Evolutionary conservation across 1,140 invertebrate genomes (phyloP), one percentile per base, ranked within the genome.

Genomic region (Proales similis): DNA sequence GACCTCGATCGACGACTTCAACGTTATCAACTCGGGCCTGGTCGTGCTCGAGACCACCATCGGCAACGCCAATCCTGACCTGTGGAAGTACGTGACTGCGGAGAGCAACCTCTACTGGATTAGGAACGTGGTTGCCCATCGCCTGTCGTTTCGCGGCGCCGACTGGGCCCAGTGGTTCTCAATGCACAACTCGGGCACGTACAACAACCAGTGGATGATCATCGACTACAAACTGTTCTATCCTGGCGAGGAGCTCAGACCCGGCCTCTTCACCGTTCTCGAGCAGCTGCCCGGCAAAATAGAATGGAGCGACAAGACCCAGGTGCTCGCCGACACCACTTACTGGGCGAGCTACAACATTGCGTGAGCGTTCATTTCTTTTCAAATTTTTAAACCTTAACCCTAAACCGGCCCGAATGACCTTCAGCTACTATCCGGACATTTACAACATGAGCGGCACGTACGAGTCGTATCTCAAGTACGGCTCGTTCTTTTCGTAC

Each of bases 151-250:
- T 1, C 80, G 81, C 68, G 84, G 85, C 2, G 73, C 78, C 26
- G 76, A 81, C 4, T 94, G 90, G 90, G 81, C 82, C 0, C 27
- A 73, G 6, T 69, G 72, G 4, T 83, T 83, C 67, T 65, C 69
- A 9, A 66, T 69, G 17, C 82, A 82, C 70, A 87, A 90, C 74
- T 86, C 85, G 63, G 86, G 85, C 5, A 89, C 87, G 26, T 81
- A 87, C 53, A 86, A 85, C 69, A 88, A 90, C 66, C 87, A 93
- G 70, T 95, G 89, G 89, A 82, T 90, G 64, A 76, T 86, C 6
- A 77, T 90, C 0, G 85, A 91, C 73, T 84, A 81, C 78, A 80
- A 81, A 72, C 67, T 74, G 70, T 84, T 84, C 64, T 74, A 75
- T 17, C 79, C 81, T 5, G 71, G 73, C 0, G 65, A 76, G 5